Percentiles rank a stretch among this genome's conserved stretches.
phyloP scores from a whole-genome alignment of 2,113 vertebrate genomes.

The Odontesthes bonariensis region DNA sequence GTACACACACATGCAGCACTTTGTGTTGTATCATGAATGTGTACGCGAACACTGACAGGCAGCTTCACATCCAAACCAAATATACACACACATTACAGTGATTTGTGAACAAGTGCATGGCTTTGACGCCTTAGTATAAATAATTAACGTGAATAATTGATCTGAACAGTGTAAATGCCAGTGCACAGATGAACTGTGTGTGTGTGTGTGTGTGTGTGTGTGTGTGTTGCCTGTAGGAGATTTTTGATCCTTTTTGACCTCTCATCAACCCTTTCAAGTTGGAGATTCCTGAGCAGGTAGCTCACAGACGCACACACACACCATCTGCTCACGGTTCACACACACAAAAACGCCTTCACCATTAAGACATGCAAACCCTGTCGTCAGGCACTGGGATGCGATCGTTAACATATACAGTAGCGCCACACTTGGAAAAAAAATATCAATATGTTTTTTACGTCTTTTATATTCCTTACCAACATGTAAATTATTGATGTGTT shows the following conservation, averaged over 20 bases:
- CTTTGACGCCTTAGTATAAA: conserved; percentile 5
- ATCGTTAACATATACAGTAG: background rate
- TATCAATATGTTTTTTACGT: too few species aligned
- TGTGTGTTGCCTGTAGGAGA: conserved; percentile 29
- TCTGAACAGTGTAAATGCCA: background rate
- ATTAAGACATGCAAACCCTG: background rate
- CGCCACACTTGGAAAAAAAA: too few species aligned
- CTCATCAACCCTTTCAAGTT: conserved; percentile 34
- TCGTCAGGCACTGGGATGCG: background rate
- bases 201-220: conserved; percentile 24
- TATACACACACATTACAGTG: conserved; percentile 7
- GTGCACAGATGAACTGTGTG: background rate
- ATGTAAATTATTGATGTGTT: too few species aligned
- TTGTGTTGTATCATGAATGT: conserved; percentile 9
- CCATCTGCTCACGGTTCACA: conserved; percentile 54
- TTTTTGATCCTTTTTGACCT: conserved; percentile 71
- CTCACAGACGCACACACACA: conserved; percentile 27
- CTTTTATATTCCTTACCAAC: too few species aligned
- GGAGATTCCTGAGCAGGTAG: conserved; percentile 53
- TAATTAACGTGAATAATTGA: conserved; percentile 25
- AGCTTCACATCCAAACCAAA: conserved; percentile 6
- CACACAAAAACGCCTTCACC: background rate
- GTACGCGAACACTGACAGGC: conserved; percentile 8
- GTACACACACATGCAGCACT: conserved; percentile 1
- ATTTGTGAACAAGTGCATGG: conserved; percentile 18